Evolutionary conservation across 2,888 invertebrate genomes (phyloP), one percentile per base, ranked within the genome.

Genomic region (Vandiemenella viatica): DNA sequence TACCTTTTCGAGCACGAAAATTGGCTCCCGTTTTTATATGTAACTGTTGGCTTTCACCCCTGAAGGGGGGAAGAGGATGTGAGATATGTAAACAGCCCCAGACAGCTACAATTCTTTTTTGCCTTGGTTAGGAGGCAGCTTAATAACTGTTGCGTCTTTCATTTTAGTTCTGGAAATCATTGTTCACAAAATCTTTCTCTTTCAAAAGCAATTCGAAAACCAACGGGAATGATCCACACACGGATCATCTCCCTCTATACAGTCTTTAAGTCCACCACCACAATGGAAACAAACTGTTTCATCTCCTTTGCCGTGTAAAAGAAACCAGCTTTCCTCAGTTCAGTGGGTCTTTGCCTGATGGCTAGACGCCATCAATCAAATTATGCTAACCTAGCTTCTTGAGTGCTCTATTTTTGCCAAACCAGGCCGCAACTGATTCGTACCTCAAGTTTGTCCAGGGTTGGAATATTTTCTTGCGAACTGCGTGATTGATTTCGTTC

Each of bases 221-320:
- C 92, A 95, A 23, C 82, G 74, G 1, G 92, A 92, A 67, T 96
- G 95, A 64, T 96, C 91, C 56, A 83, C 82, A 92, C 93, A 95
- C 0, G 95, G 92, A 57, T 87, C 81, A 65, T 96, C 95, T 50
- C 78, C 76, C 41, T 79, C 79, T 63, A 90, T 88, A 95, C 95
- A 96, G 63, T 92, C 90, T 60, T 89, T 84, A 5, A 96, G 72
- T 1, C 93, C 93, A 41, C 92, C 91, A 57, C 90, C 91, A 64
- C 96, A 96, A 63, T 85, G 85, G 66, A 88, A 95, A 63, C 95
- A 96, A 51, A 88, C 78, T 0, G 92, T 91, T 61, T 89, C 83
- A 67, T 95, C 95, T 37, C 83, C 83, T 53, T 78, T 75, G 7
- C 70, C 70, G 86, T 84, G 62, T 92, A 93, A 63, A 82, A 93